Evolutionary conservation across 2,113 vertebrate genomes (phyloP), one percentile per base, ranked within the genome.

Genomic region (Myotis lucifugus): DNA sequence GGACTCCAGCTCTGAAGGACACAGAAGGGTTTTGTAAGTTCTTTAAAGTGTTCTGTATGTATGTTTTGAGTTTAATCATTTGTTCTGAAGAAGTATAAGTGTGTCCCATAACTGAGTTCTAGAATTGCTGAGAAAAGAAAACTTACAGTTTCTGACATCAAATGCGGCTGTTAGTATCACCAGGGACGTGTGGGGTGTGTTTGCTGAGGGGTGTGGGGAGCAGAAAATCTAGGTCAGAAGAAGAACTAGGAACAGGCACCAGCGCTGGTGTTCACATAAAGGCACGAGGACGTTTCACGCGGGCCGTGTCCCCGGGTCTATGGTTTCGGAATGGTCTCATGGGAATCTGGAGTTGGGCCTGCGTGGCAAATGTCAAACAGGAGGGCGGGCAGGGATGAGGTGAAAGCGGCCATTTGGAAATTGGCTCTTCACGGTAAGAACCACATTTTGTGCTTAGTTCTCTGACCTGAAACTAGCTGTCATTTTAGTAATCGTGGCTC

Each of bases 191-290:
- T 67, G 72, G 67, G 73, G 64, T 50, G 78, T 88, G 88, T 74
- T 21, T 48, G 77, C 76, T 0, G 17, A 23, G 52, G 67, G 48
- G 15, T 0, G 18, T 48, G 69, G 42, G 74, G 32, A 37, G 78
- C 48, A 52, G 70, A 79, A 83, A 96, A 97, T 97, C 94, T 97
- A 96, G 96, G 97, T 96, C 96, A 94, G 37, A 91, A 67, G 92
- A 86, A 12, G 90, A 83, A 12, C 61, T 3, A 66, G 85, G 83
- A 64, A 93, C 37, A 2, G 3, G 87, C 21, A 11, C 23, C 2
- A 9, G 90, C 2, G 12, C 73, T 66, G 7, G 4, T 56, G 8
- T 3, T 77, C 59, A 50, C 37, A 14, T 19, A 69, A 48, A 67
- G 64, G 59, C 74, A 7, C 1, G 0, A 32, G 91, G 77, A 14